Evolutionary conservation across 2,113 vertebrate genomes (phyloP).

Genomic region (Myocastor coypus): DNA sequence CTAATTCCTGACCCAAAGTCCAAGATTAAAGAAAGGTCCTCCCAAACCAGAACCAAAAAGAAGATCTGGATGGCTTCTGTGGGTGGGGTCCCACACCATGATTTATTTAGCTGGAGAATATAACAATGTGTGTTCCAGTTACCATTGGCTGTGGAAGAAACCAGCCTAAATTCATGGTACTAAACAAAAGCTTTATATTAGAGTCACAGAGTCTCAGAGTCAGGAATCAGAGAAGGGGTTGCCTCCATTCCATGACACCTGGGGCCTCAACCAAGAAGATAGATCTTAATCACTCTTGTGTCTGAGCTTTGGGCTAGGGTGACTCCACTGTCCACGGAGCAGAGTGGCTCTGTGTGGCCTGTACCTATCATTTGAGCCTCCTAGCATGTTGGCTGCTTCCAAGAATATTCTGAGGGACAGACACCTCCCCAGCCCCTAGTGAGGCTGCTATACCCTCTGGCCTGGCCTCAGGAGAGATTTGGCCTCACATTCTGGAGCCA

Average conservation of each 20-base stretch:
- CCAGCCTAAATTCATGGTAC: accelerated
- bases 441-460: not conserved
- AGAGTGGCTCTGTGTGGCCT: not conserved
- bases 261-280: not conserved
- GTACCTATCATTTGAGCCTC: not conserved
- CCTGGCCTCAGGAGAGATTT: too few relatives aligned
- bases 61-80: not conserved
- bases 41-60: not conserved
- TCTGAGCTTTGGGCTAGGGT: not conserved
- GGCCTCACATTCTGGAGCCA: not conserved
- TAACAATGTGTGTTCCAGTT: not conserved
- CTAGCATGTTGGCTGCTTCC: not conserved
- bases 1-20: not conserved
- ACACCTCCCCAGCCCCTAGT: not conserved
- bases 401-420: not conserved
- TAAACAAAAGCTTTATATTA: not conserved
- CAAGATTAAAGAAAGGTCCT: not conserved
- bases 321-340: not conserved
- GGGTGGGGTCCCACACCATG: not conserved
- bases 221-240: not conserved
- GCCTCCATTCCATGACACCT: not conserved
- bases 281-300: not conserved
- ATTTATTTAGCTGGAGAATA: not conserved
- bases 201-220: not conserved
- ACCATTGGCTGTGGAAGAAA: accelerated